Evolutionary conservation across 2,888 invertebrate species (phyloP).

Genomic region (Cyrtodaria siliqua): DNA sequence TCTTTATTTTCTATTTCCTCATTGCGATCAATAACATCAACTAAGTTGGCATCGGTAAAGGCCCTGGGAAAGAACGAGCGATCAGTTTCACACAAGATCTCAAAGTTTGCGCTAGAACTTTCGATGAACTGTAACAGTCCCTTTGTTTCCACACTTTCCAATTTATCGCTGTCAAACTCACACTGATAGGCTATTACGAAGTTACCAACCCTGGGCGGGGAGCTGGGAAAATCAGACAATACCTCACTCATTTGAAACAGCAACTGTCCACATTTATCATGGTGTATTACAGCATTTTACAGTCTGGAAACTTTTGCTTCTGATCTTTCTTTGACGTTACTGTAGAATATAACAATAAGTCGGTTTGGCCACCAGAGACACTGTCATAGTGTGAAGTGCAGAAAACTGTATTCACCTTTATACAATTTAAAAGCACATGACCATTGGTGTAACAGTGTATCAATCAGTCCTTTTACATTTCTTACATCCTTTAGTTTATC

Average conservation of each 20-base stretch:
- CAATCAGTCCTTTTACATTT: no score
- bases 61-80: constrained; percentile 57
- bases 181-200: constrained; percentile 43
- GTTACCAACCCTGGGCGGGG: constrained; percentile 40
- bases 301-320: no score
- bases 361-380: no score
- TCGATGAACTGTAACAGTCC: constrained; percentile 27
- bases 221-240: constrained; percentile 14
- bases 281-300: no score
- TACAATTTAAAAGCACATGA: no score
- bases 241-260: constrained; percentile 21
- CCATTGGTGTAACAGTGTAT: no score
- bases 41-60: constrained; percentile 44
- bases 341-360: no score
- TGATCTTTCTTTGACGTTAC: no score
- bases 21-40: constrained; percentile 5
- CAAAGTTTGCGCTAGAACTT: neutral
- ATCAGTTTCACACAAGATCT: constrained; percentile 36
- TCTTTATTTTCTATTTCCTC: neutral
- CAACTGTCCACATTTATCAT: no score
- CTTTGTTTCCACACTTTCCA: constrained; percentile 25
- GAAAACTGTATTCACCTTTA: no score
- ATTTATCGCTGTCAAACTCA: constrained; percentile 6
- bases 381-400: no score
- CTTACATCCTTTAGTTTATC: no score